These are phyloP conservation scores for Indri indri DNA, from an alignment of 2,113 vertebrate genomes.

Conservation along the genomic window DNA sequence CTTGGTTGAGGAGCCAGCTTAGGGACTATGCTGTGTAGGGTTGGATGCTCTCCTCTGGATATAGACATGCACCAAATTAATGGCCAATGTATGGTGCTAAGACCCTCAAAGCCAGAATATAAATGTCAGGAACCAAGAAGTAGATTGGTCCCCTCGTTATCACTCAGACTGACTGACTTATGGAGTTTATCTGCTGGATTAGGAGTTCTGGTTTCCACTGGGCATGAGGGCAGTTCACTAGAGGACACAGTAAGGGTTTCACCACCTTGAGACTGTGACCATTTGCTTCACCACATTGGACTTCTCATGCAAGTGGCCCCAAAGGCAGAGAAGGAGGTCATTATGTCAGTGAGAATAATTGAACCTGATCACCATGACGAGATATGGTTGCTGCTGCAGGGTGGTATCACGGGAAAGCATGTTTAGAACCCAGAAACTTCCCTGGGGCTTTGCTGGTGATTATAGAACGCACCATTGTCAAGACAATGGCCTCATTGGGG, in stretches of 20 bases:
- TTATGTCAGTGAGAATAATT: not conserved
- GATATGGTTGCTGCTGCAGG: not conserved
- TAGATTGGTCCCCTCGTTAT: not conserved
- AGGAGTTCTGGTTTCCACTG: not conserved
- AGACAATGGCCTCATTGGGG: not conserved
- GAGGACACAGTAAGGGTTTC: not conserved
- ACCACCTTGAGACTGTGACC: not conserved
- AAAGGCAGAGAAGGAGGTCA: not conserved
- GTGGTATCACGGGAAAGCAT: not conserved
- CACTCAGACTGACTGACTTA: not conserved
- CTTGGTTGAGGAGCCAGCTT: not conserved
- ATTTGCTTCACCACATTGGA: not conserved
- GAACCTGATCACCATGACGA: not conserved
- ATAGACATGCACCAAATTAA: not conserved
- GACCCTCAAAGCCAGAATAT: not conserved
- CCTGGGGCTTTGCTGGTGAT: not conserved
- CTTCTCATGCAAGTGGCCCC: not conserved
- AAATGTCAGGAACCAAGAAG: not conserved
- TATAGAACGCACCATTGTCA: not conserved
- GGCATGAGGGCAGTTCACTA: not conserved
- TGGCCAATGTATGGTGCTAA: not conserved
- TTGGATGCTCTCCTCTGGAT: not conserved
- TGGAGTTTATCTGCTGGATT: not conserved
- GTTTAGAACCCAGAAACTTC: no score
- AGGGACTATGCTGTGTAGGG: not conserved